Base-by-base conservation (phyloP, 2,888 invertebrate species). In the Caenorhabditis angaria region DNA sequence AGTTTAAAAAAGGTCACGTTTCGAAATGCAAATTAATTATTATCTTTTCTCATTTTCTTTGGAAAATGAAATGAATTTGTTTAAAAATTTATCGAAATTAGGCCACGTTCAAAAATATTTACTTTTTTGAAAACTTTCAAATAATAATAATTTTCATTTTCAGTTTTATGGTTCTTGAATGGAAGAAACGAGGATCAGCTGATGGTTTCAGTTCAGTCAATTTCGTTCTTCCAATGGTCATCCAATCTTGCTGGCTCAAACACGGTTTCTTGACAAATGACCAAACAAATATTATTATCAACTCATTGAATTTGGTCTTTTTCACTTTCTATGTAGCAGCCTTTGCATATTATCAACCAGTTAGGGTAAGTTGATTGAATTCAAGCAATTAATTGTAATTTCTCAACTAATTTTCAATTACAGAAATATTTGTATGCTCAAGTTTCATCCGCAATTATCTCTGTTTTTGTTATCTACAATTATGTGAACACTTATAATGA, bases 161-260 rank as follows among this genome's bases (percentile, higher is more conserved):
- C 54, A 78, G 78, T n/a, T 54, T 76, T 10, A 65, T 77, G 58
- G 74, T 82, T 14, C 41, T 78, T n/a, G 77, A 80, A 18, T 86
- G 86, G 86, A 71, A 66, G 27, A 75, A 77, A 51, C 66, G 85
- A 53, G 86, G 86, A 32, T 82, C 84, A 0, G 82, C 86, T 14
- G 86, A 86, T 47, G 86, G 86, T 25, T 86, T 86, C 72, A 85
- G 85, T 53, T 85, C 86, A 0, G 81, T 86, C 29, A 83, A 81
- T 60, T 77, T 85, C 28, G 83, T 86, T 22, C 78, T 84, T 8
- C 86, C 86, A 1, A 35, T 82, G 47, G 61, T 85, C 14, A 83
- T 83, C 54, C 83, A 82, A 81, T 63, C 76, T 10, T 84, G 83
- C 63, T 85, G 85, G 86, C 73, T 80, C 5, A 76, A 82, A 25